These are phyloP conservation scores for Aphelenchoides avenae DNA, from an alignment of 1,140 invertebrate genomes.

Conservation along the genomic window DNA sequence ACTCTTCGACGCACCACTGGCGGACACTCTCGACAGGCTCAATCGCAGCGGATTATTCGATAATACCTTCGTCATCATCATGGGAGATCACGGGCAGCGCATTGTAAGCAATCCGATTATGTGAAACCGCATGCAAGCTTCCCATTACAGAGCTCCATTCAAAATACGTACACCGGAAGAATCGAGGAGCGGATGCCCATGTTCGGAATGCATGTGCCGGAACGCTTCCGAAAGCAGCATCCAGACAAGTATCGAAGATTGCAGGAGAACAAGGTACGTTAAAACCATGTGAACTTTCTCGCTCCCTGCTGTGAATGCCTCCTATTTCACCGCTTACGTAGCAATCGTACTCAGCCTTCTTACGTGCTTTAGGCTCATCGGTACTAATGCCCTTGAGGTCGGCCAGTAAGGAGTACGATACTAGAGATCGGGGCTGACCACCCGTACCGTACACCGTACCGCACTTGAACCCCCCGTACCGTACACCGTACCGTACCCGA, in stretches of 20 bases:
- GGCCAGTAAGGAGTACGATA: too few relatives aligned
- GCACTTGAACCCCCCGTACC: too few relatives aligned
- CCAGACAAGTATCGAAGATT: constrained; percentile 30
- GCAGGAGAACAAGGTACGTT: constrained; percentile 30
- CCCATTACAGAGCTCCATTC: constrained; percentile 28
- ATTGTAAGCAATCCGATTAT: constrained; percentile 25
- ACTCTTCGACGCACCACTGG: constrained; percentile 28
- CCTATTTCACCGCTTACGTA: too few relatives aligned
- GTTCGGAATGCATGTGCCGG: constrained; percentile 45
- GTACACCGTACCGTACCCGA: too few relatives aligned
- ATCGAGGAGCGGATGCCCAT: constrained; percentile 59
- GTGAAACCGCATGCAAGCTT: not conserved
- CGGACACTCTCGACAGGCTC: constrained; percentile 23
- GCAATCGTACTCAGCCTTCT: too few relatives aligned
- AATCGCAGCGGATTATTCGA: constrained; percentile 46
- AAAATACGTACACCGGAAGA: constrained; percentile 44
- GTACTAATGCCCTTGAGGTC: too few relatives aligned
- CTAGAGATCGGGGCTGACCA: too few relatives aligned
- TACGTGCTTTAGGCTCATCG: too few relatives aligned
- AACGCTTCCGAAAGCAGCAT: constrained; percentile 28
- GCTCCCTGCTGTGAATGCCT: too few relatives aligned
- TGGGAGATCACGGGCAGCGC: constrained; percentile 62
- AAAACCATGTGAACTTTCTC: too few relatives aligned
- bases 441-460: too few relatives aligned
- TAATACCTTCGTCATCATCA: constrained; percentile 60